These are phyloP conservation scores for Nesidiocoris tenuis DNA, from an alignment of 2,888 invertebrate species.

Conservation along the genomic window DNA sequence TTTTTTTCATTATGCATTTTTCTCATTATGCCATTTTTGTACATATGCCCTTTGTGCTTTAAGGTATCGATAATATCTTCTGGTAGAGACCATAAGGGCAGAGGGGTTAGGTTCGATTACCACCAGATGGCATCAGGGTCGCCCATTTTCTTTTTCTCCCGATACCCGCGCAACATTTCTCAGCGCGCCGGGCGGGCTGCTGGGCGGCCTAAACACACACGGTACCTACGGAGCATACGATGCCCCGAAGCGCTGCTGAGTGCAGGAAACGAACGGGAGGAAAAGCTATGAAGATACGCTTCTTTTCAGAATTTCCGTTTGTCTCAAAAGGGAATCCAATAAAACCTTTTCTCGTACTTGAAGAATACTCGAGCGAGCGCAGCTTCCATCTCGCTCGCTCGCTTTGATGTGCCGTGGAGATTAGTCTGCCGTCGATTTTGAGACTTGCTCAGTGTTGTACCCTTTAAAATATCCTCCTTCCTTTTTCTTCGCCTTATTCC, in stretches of 20 bases:
- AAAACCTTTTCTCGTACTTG: conserved; percentile 23
- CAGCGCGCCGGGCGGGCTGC: neutral
- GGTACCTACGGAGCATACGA: neutral
- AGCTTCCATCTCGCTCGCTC: neutral
- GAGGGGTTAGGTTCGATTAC: no score
- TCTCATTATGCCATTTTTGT: no score
- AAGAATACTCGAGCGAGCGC: conserved; percentile 21
- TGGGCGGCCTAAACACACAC: neutral
- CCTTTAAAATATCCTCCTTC: conserved; percentile 28
- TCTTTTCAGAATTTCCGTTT: conserved; percentile 13
- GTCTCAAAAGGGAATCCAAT: conserved; percentile 26
- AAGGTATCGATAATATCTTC: no score
- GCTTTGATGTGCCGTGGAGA: conserved; percentile 35
- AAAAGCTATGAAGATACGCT: neutral
- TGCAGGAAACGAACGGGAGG: neutral
- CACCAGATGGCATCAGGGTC: no score
- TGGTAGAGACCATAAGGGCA: no score
- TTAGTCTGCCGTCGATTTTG: conserved; percentile 18
- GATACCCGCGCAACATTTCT: neutral
- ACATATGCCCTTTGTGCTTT: no score
- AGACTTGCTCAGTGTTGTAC: conserved; percentile 18
- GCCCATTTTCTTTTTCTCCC: neutral
- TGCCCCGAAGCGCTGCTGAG: neutral
- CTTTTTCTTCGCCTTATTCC: no score
- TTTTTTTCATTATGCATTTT: no score